A percentile compares a stretch with the other conserved stretches of the same genome.
These are phyloP conservation scores for Epinephelus coioides DNA, from an alignment of 2,797 vertebrate genomes.

Conservation along the genomic window DNA sequence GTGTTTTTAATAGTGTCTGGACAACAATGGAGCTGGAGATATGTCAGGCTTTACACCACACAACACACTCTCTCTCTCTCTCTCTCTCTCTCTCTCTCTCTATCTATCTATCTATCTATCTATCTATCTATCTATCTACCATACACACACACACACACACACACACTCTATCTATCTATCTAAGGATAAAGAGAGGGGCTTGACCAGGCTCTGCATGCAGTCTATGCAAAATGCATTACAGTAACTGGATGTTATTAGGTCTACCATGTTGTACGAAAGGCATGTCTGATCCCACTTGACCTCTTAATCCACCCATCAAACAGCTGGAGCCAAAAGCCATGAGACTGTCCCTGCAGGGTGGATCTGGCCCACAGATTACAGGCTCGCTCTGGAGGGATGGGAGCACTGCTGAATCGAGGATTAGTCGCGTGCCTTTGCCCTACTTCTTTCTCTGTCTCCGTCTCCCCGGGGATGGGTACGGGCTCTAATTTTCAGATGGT, in stretches of 20 bases:
- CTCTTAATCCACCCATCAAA: constrained; percentile 57
- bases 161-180: no score
- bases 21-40: no score
- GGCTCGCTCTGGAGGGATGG: constrained; percentile 9
- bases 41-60: no score
- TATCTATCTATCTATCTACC: no score
- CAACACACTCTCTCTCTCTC: no score
- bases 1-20: no score
- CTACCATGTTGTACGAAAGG: constrained; percentile 36
- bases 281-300: constrained; percentile 53
- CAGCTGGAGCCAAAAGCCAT: constrained; percentile 51
- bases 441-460: constrained; percentile 37
- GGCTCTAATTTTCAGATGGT: constrained; percentile 8
- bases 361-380: constrained; percentile 40
- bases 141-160: no score
- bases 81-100: no score
- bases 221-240: constrained; percentile 9
- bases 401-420: constrained; percentile 34
- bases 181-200: constrained; percentile 20
- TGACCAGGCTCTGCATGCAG: constrained; percentile 13
- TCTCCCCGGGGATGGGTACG: constrained; percentile 15
- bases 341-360: constrained; percentile 8
- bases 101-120: no score
- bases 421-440: constrained; percentile 57
- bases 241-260: constrained; percentile 41